A percentile compares a stretch with the other conserved stretches of the same genome.
These are phyloP conservation scores for Linnaemya vulpina DNA, from an alignment of 2,888 invertebrate species.

Conservation along the genomic window DNA sequence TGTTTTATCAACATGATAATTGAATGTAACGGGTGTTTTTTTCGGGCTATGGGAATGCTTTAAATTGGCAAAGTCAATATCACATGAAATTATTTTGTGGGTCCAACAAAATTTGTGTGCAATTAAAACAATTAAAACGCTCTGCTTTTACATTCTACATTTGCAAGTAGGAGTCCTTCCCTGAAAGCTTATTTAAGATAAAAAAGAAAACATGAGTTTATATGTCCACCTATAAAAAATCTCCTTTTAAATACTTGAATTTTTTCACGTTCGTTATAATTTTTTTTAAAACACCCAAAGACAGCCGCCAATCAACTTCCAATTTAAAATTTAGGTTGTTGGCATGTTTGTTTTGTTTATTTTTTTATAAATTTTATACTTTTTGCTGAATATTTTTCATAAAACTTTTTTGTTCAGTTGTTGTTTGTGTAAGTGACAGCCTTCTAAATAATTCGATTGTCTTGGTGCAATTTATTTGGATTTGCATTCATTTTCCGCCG, in stretches of 20 bases:
- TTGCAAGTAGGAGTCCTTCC: no score
- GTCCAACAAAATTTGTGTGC: no score
- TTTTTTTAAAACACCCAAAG: slow-evolving; percentile 52
- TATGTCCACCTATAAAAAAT: background rate
- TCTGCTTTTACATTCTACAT: no score
- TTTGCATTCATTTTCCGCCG: background rate
- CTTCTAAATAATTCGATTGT: slow-evolving; percentile 7
- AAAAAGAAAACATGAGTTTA: no score
- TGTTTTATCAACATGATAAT: slow-evolving; percentile 43
- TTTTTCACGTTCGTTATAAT: background rate
- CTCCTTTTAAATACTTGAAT: background rate
- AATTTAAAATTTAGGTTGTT: slow-evolving; percentile 52
- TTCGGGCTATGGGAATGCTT: background rate
- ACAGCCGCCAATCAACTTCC: slow-evolving; percentile 65
- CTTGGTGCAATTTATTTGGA: background rate
- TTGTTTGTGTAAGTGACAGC: slow-evolving; percentile 44
- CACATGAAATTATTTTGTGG: no score
- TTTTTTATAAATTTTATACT: slow-evolving; percentile 11
- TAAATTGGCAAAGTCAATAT: background rate
- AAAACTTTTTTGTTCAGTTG: background rate
- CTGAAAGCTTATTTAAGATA: no score
- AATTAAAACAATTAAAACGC: no score
- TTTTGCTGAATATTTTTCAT: background rate
- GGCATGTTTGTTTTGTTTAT: slow-evolving; percentile 8
- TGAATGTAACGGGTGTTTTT: slow-evolving; percentile 17